phyloP scores from a whole-genome alignment of 2,797 vertebrate species.

The Cyclura pinguis region DNA sequence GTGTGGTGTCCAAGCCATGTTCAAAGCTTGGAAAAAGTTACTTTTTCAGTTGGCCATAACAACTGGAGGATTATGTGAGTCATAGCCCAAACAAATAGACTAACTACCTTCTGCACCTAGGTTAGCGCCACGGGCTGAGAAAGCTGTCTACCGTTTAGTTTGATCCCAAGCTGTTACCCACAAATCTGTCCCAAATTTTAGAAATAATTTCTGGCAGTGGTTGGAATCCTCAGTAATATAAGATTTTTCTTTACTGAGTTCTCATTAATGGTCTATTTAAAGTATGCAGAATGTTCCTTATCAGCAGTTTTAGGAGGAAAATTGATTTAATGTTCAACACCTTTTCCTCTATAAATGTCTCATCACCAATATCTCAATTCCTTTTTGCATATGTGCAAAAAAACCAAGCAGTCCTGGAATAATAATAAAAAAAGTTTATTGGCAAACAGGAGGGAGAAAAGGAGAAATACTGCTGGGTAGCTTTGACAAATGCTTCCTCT shows the following conservation, averaged over 20 bases:
- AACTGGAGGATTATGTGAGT: no score
- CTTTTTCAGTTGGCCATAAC: no score
- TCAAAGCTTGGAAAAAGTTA: no score
- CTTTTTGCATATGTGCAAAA: constrained; percentile 32
- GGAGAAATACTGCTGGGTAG: not conserved
- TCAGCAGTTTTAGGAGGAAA: not conserved
- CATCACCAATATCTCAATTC: not conserved
- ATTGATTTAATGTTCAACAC: constrained; percentile 9
- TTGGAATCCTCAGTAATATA: not conserved
- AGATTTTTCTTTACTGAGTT: not conserved
- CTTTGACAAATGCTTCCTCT: not conserved
- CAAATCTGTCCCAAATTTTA: not conserved
- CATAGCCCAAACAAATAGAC: no score
- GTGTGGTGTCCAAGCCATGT: not conserved
- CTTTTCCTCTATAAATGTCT: not conserved
- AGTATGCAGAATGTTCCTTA: not conserved
- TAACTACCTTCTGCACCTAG: no score
- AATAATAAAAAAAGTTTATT: constrained; percentile 15
- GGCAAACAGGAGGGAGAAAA: not conserved
- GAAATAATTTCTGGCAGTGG: not conserved
- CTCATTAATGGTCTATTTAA: constrained; percentile 19
- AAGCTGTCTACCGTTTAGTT: not conserved
- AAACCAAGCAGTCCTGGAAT: not conserved
- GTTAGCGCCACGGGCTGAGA: not conserved
- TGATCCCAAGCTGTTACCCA: not conserved